Base-by-base conservation (phyloP, 2,113 vertebrate genomes). In the Cyphomyrus plagiostoma region DNA sequence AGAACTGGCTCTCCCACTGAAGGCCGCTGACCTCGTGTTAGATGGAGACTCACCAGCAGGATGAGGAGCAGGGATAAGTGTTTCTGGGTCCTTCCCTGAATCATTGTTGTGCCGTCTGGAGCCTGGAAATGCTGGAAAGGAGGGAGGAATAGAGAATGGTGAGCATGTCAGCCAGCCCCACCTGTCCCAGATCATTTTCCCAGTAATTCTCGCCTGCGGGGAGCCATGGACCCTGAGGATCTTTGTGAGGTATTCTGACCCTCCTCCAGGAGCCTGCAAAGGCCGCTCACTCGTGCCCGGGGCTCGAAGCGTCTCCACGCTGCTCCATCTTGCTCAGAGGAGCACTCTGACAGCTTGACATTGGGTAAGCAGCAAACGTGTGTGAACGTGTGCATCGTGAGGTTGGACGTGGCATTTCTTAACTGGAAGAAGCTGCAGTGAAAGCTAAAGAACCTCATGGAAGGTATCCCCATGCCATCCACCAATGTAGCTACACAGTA, bases 31-130 rank as follows among this genome's bases (percentile, higher is more conserved):
- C 45, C 42, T 46, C 50, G 50, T 21, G 19, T 80, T 53, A 45
- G 5, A 17, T 5, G 17, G 21, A 45, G 17, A 96, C 98, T 94
- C 95, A 99, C 98, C 95, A 98, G 93, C 90, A 98, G 92, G 39
- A 97, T 94, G 2, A 96, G 96, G 90, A 99, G 95, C 91, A 97
- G 89, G 2, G 96, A 91, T 58, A 92, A 96, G 93, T 95, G 95
- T 91, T 92, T 96, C 9, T 91, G n/a, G 92, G 94, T 93, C 93
- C 93, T 93, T 46, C 92, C 91, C 84, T 92, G 94, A 92, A 94
- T 94, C 98, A 99, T 99, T 70, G 21, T 53, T 10, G n/a, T 30
- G 49, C 26, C 26, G n/a, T 56, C 95, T 92, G 62, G 62, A 9
- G n/a, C 94, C 93, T 92, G 84, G 93, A 90, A 93, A 92, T 86